Percentiles rank a stretch among this genome's conserved stretches.
Evolutionary conservation across 2,888 invertebrate species (phyloP).

Genomic region (Raillietiella orientalis): DNA sequence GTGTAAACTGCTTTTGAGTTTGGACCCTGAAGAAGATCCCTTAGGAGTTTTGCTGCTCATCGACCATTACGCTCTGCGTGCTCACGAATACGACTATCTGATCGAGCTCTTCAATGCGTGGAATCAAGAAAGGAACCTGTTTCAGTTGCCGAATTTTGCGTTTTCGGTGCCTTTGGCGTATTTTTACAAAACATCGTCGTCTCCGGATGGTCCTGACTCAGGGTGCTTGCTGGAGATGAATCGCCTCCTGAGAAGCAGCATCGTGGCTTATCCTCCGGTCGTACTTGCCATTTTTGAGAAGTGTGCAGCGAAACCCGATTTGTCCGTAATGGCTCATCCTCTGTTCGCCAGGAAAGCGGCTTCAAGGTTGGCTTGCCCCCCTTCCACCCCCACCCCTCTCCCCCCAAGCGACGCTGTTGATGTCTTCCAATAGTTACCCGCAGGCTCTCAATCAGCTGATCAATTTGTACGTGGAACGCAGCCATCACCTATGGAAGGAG

Average conservation of each 20-base stretch:
- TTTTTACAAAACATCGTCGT: no score
- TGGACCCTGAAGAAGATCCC: slow-evolving; percentile 41
- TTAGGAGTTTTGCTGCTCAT: slow-evolving; percentile 37
- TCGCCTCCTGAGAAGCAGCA: no score
- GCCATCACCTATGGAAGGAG: slow-evolving; percentile 44
- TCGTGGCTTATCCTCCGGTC: slow-evolving; percentile 2
- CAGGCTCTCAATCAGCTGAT: slow-evolving; percentile 29
- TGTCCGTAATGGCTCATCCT: slow-evolving; percentile 20
- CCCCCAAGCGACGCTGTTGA: not conserved
- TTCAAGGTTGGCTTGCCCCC: slow-evolving; percentile 13
- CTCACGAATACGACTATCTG: slow-evolving; percentile 36
- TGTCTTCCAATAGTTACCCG: slow-evolving; percentile 18
- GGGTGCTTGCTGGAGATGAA: no score
- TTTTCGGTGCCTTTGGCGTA: slow-evolving; percentile 43
- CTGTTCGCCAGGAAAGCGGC: slow-evolving; percentile 15
- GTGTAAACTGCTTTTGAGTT: slow-evolving; percentile 40
- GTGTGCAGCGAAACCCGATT: slow-evolving; percentile 35
- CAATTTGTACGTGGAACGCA: slow-evolving; percentile 33
- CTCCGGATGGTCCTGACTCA: no score
- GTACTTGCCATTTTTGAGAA: slow-evolving; percentile 25
- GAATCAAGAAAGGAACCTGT: slow-evolving; percentile 27
- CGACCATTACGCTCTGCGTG: slow-evolving; percentile 45
- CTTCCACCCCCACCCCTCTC: slow-evolving; percentile 3
- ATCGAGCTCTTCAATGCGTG: slow-evolving; percentile 18
- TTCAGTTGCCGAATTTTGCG: slow-evolving; percentile 56